Evolutionary conservation across 2,797 vertebrate genomes (phyloP).

Genomic region (Tympanoctomys barrerae): DNA sequence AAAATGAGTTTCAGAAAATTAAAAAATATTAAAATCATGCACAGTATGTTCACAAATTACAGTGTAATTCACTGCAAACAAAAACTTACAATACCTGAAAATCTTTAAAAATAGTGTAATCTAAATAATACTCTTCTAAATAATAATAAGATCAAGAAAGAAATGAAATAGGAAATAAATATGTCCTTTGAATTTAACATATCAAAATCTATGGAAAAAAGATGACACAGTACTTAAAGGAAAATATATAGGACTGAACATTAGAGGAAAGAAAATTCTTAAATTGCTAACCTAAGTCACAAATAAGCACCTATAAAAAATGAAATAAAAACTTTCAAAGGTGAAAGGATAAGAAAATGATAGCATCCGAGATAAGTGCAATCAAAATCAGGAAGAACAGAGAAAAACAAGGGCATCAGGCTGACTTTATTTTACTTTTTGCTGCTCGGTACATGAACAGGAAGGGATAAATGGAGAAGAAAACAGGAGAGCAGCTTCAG

Average conservation of each 20-base stretch:
- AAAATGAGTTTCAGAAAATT: neutral
- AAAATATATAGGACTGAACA: neutral
- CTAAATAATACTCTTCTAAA: neutral
- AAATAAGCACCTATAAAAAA: neutral
- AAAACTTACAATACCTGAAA: neutral
- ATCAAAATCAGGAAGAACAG: neutral
- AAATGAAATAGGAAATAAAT: neutral
- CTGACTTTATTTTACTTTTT: neutral
- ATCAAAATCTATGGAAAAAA: neutral
- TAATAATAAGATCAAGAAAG: neutral
- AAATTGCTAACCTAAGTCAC: neutral
- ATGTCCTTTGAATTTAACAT: neutral
- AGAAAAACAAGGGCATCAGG: neutral
- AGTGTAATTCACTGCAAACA: neutral
- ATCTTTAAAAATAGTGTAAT: neutral
- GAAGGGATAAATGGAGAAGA: too few species aligned
- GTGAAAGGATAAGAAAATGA: neutral
- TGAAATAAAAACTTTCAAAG: neutral
- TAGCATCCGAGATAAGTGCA: neutral
- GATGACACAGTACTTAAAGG: neutral
- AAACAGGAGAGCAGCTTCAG: too few species aligned
- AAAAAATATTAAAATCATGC: neutral
- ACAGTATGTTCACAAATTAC: neutral
- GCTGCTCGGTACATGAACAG: neutral
- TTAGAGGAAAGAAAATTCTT: neutral